Conservation (phyloP, 2,888 invertebrate species). For the Pseudococcus viburni region DNA sequence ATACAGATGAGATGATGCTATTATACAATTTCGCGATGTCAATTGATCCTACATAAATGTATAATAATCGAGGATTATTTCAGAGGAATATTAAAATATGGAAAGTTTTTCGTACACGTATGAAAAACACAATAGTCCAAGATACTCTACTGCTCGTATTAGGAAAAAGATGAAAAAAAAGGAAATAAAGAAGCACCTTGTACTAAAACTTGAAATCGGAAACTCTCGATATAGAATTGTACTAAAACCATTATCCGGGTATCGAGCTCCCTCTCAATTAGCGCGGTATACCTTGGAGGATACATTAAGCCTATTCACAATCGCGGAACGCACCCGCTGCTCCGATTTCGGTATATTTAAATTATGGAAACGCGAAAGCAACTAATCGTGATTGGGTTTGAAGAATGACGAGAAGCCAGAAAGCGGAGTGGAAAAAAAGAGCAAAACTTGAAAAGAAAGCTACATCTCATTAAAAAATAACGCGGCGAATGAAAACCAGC, state of each 20-base stretch:
- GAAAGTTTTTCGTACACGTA: not conserved
- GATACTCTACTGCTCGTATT: not conserved
- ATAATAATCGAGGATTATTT: not conserved
- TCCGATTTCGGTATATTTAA: not conserved
- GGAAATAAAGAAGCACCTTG: not conserved
- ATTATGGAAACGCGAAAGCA: conserved; percentile 18
- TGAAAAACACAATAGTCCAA: not conserved
- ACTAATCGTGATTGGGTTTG: conserved; percentile 52
- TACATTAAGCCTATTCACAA: conserved; percentile 8
- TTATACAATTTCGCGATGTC: not conserved
- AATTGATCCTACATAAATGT: not conserved
- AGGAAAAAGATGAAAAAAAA: not conserved
- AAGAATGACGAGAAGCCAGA: not conserved
- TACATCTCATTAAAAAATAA: conserved; percentile 59
- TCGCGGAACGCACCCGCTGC: not conserved
- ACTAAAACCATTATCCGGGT: not conserved
- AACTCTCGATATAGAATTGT: not conserved
- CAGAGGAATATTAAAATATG: not conserved
- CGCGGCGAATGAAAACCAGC: conserved; percentile 3
- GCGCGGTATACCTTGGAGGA: conserved; percentile 25
- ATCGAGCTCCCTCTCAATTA: not conserved
- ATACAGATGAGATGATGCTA: not conserved
- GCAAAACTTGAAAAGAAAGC: conserved; percentile 28
- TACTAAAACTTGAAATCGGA: not conserved
- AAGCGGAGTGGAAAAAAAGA: not conserved